These are phyloP conservation scores for Brenthis ino DNA, from an alignment of 2,888 invertebrate species.

Conservation along the genomic window DNA sequence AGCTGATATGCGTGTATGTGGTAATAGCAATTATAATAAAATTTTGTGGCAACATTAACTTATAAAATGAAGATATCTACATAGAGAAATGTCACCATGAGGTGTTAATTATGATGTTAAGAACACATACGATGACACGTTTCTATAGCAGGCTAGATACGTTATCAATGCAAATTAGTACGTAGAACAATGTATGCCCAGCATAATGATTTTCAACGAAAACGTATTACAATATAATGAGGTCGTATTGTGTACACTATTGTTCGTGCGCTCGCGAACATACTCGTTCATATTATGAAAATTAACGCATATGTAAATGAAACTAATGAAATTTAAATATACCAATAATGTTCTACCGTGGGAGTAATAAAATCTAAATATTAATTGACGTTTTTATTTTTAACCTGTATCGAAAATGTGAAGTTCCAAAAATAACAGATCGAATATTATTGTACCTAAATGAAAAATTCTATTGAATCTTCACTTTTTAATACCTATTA, in stretches of 20 bases:
- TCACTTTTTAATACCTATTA: too few species aligned
- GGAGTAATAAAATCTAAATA: neutral
- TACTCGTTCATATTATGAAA: constrained; percentile 35
- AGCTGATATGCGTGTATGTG: too few species aligned
- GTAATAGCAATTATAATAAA: too few species aligned
- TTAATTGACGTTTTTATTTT: neutral
- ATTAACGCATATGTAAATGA: constrained; percentile 41
- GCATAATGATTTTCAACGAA: constrained; percentile 41
- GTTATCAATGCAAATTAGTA: constrained; percentile 41
- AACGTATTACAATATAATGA: constrained; percentile 34
- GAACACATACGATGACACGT: constrained; percentile 29
- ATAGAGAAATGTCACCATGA: neutral
- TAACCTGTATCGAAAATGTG: too few species aligned
- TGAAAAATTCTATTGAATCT: too few species aligned
- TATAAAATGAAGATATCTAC: neutral
- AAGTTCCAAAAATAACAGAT: too few species aligned
- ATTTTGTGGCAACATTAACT: neutral
- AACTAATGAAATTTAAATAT: constrained; percentile 40
- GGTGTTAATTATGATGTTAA: constrained; percentile 31
- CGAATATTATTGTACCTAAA: too few species aligned
- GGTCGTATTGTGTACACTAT: constrained; percentile 35
- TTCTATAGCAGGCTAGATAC: constrained; percentile 44
- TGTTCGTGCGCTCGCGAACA: constrained; percentile 39
- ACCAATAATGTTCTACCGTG: constrained; percentile 13
- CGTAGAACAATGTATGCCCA: constrained; percentile 32